Base-by-base conservation (phyloP, 2,797 vertebrate species). In the Onychomys torridus region DNA sequence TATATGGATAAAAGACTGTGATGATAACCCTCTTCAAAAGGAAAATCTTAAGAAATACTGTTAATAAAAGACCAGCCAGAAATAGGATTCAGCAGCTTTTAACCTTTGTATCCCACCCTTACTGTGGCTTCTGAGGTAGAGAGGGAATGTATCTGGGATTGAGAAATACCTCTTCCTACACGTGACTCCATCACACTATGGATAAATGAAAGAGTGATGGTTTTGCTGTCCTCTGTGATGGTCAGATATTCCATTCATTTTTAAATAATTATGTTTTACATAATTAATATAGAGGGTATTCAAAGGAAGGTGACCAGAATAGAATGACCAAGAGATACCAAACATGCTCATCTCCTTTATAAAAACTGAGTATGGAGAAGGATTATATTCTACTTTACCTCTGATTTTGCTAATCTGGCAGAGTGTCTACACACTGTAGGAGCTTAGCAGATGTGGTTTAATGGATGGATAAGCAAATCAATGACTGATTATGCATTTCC, bases 391-490 rank as follows among this genome's bases (percentile, higher is more conserved):
- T 92, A 52, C 77, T 83, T 90, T 59, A 78, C 78, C 63, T 90
- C 25, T 79, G 55, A 32, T 73, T 73, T n/a, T 71, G 1, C 55
- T 83, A 88, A 32, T 79, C 49, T 90, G 25, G 10, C 27, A 90
- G 76, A 92, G 32, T 67, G 4, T 65, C 63, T 49, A 7, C 3
- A 91, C 4, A 87, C 6, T 59, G 17, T 52, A 75, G 27, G 82
- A 88, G 11, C 34, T 94, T 88, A 90, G 49, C 16, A 90, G 32
- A 57, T 90, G 32, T 75, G 49, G 84, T 71, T 88, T 65, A 92
- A 77, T 79, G 32, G 83, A 61, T 82, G 27, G 88, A 59, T 37
- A 14, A 57, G 5, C 55, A 55, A 71, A 29, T 81, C n/a, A 77
- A n/a, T 93, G 52, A 93, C 65, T 82, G 23, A 89, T 71, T 46